These are phyloP conservation scores for Nannoperca australis DNA, from an alignment of 2,797 vertebrate genomes.

Conservation along the genomic window DNA sequence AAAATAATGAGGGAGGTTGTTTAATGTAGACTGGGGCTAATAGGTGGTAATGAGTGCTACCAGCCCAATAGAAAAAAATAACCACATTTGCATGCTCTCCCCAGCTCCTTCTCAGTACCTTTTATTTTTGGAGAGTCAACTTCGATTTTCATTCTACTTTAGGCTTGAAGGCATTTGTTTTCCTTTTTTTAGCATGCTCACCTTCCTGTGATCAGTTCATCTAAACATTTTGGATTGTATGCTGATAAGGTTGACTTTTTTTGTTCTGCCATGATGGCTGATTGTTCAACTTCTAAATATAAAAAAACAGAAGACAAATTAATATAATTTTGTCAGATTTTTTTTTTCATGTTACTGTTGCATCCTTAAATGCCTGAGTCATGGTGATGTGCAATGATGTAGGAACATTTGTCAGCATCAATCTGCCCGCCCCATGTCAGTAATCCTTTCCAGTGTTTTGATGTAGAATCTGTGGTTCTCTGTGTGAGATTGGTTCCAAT, in stretches of 20 bases:
- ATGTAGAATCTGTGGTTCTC: background rate
- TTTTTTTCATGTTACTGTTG: background rate
- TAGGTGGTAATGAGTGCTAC: constrained; percentile 55
- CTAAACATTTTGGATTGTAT: background rate
- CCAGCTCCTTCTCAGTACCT: constrained; percentile 7
- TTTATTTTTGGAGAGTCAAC: constrained; percentile 40
- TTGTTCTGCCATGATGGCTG: constrained; percentile 12
- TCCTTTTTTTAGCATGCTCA: background rate
- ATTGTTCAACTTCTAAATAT: constrained; percentile 1
- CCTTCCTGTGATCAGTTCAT: constrained; percentile 21
- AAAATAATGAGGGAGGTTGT: constrained; percentile 57
- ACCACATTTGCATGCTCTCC: constrained; percentile 19
- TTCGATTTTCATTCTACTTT: constrained; percentile 28
- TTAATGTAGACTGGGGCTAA: constrained; percentile 59
- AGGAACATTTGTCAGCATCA: constrained; percentile 10
- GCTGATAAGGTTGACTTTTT: constrained; percentile 12
- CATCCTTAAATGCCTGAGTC: background rate
- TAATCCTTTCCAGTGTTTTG: background rate
- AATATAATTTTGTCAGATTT: background rate
- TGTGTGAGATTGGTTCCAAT: background rate
- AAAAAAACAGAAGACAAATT: background rate
- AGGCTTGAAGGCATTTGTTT: background rate
- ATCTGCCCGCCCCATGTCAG: background rate
- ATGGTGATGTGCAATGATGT: constrained; percentile 5
- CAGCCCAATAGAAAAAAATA: constrained; percentile 9